Evolutionary conservation across 2,888 invertebrate genomes (phyloP), one percentile per base, ranked within the genome.

Genomic region (Euplexia lucipara): DNA sequence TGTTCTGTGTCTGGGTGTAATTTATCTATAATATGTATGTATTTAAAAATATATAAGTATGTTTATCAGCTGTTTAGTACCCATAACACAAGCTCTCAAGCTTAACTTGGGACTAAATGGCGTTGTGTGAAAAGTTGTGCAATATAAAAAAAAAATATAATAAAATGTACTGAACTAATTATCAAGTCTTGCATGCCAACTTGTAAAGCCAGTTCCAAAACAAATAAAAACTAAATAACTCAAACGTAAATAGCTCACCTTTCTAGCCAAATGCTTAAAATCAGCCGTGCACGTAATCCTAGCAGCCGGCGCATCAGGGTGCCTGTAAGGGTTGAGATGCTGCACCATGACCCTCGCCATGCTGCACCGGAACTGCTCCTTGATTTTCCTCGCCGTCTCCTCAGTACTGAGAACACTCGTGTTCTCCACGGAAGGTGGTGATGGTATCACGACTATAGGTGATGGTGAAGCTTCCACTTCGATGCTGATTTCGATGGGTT

Each of bases 221-320:
- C 26, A 26, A 26, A 26, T 7, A 42, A 18, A 26, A 22, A 5
- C 3, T 26, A 26, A 26, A 26, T 5, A 26, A 26, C 26, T 26
- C 12, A 12, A 12, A 18, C 0, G 26, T 7, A 0, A 30, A 26
- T 4, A 18, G 16, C 86, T 85, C 91, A 98, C 98, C 96, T 99
- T 99, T 92, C 98, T 96, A 4, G 99, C 99, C 60, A 99, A 96
- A 94, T 99, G 98, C 90, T 99, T 99, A 91, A 99, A 98, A 91
- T 99, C 99, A 47, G 98, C 98, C 0, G 98, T 98, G 86, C 96
- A 97, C 3, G 97, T 97, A 82, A 99, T 99, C 79, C 97, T 96
- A 0, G 98, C 99, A 71, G 97, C 95, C 79, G 97, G 97, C 85
- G 99, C 99, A 76, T 97, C 98, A 0, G 97, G 96, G 86, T 98